Conservation (phyloP, 1,140 invertebrate genomes). For the Cyclina sinensis region DNA sequence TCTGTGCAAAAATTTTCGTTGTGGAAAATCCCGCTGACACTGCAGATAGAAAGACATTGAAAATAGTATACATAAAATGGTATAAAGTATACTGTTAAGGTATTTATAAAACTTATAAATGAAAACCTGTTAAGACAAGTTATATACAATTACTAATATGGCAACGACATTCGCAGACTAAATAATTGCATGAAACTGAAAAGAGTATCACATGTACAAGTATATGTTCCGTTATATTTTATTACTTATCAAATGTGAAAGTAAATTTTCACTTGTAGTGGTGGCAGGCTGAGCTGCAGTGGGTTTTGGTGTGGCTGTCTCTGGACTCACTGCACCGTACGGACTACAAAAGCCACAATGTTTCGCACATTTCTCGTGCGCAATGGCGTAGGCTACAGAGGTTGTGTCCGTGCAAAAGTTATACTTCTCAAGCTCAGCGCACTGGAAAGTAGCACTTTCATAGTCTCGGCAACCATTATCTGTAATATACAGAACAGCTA, state of each 20-base stretch:
- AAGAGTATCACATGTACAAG: too few species aligned
- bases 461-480: constrained; percentile 13
- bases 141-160: too few species aligned
- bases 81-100: too few species aligned
- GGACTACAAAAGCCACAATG: constrained; percentile 38
- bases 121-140: too few species aligned
- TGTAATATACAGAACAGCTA: neutral
- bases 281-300: neutral
- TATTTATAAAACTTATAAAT: too few species aligned
- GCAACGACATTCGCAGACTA: too few species aligned
- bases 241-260: neutral
- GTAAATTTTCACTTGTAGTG: neutral
- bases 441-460: constrained; percentile 18
- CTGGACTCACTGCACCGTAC: neutral
- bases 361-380: constrained; percentile 43
- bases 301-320: neutral
- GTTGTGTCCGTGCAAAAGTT: constrained; percentile 20
- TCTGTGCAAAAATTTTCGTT: neutral
- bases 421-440: constrained; percentile 21
- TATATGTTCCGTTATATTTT: too few species aligned
- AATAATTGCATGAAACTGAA: too few species aligned
- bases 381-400: constrained; percentile 25
- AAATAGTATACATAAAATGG: too few species aligned
- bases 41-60: neutral
- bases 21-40: neutral